Conservation (phyloP, 64 coral and sea anemone species). For the Anthopleura sola region DNA sequence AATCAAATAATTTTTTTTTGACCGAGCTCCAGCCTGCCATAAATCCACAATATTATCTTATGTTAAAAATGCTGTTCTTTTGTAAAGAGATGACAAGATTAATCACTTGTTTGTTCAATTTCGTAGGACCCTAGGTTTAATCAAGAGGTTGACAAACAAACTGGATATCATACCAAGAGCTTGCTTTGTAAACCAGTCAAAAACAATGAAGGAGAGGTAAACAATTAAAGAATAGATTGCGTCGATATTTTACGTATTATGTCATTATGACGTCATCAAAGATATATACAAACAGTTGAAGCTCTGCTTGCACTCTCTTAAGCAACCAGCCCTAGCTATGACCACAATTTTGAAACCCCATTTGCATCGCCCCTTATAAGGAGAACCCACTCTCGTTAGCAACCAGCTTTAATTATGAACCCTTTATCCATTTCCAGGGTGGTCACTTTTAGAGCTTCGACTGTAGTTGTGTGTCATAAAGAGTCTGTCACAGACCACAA, state of each 20-base stretch:
- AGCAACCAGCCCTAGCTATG: too few species aligned
- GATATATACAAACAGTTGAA: too few species aligned
- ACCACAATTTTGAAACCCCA: too few species aligned
- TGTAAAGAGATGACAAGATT: background rate
- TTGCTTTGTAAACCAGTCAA: slow-evolving; percentile 93
- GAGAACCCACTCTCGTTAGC: too few species aligned
- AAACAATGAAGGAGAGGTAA: slow-evolving; percentile 56
- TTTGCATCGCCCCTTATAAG: too few species aligned
- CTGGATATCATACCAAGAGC: slow-evolving; percentile 96
- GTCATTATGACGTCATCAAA: too few species aligned
- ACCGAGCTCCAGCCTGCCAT: background rate
- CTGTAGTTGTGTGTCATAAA: too few species aligned
- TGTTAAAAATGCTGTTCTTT: background rate
- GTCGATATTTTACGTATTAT: background rate
- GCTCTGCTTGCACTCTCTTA: too few species aligned
- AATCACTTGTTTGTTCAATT: background rate
- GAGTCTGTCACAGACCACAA: background rate
- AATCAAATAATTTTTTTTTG: background rate
- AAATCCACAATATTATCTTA: background rate
- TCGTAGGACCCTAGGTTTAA: slow-evolving; percentile 92
- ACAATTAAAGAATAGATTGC: background rate
- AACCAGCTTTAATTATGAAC: too few species aligned
- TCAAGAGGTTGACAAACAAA: slow-evolving; percentile 94
- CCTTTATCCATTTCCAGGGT: too few species aligned
- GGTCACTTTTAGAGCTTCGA: too few species aligned